Conservation (phyloP, 2,797 vertebrate genomes). For the Smutsia temminckii region DNA sequence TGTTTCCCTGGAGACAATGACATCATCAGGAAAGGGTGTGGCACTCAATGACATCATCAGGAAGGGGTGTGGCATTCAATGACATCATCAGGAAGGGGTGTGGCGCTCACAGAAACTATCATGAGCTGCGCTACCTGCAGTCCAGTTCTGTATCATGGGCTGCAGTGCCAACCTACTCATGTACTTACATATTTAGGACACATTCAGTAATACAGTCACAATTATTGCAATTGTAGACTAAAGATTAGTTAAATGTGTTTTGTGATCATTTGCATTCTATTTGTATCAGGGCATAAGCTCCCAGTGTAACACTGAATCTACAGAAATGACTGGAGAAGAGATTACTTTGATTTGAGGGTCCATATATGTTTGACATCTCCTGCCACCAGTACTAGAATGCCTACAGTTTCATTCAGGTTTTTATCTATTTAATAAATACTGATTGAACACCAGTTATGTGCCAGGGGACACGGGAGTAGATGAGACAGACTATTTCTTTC, state of each 20-base stretch:
- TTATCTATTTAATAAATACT: neutral
- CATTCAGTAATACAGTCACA: neutral
- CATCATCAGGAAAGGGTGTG: neutral
- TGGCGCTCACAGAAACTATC: neutral
- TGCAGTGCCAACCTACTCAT: too few relatives aligned
- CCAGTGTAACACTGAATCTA: neutral
- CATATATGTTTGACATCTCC: too few relatives aligned
- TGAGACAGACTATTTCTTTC: neutral
- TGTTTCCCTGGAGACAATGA: neutral
- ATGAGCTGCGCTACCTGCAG: rapidly evolving
- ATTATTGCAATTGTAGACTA: neutral
- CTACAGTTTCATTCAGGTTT: neutral
- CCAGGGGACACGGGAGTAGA: neutral
- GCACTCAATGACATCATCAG: neutral
- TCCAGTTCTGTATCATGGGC: rapidly evolving
- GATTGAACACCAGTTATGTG: neutral
- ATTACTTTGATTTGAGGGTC: neutral
- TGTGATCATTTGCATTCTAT: neutral
- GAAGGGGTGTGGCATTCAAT: rapidly evolving
- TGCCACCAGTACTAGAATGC: neutral
- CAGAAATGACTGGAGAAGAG: neutral
- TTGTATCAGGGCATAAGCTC: neutral
- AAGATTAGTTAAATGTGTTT: neutral
- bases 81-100: neutral
- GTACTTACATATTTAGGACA: neutral